Conservation (phyloP, 2,888 invertebrate species). For the Caenorhabditis sp. region DNA sequence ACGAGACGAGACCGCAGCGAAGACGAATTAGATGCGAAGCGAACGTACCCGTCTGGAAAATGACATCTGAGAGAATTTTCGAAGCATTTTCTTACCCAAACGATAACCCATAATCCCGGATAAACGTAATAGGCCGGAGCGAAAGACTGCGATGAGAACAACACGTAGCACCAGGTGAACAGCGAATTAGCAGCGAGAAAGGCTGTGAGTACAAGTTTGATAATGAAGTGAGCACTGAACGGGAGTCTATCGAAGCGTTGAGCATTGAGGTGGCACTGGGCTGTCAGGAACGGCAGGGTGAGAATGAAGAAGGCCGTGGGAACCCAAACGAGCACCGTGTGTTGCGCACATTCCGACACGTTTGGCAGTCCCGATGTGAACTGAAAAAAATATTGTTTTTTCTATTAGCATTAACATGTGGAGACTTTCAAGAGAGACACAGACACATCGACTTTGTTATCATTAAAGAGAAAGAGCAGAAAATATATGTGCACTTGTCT, state of each 20-base stretch:
- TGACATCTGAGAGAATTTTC: too few relatives aligned
- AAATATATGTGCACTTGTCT: not conserved
- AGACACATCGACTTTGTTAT: not conserved
- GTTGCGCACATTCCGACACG: constrained; percentile 78
- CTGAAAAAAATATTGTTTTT: constrained; percentile 34
- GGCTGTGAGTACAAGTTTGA: constrained; percentile 53
- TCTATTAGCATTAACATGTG: not conserved
- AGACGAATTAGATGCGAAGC: constrained; percentile 89
- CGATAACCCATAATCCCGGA: constrained; percentile 74
- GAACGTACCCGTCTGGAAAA: constrained; percentile 71
- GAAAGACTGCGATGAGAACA: constrained; percentile 49
- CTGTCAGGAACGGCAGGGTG: constrained; percentile 70
- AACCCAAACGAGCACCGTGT: constrained; percentile 80
- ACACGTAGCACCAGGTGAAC: constrained; percentile 63
- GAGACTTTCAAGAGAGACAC: not conserved
- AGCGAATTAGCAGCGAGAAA: constrained; percentile 49
- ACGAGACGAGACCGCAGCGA: constrained; percentile 92
- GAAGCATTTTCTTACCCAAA: constrained; percentile 74
- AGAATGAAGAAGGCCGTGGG: constrained; percentile 73
- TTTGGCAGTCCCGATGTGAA: constrained; percentile 76
- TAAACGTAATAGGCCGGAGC: constrained; percentile 74
- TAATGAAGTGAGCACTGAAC: constrained; percentile 53
- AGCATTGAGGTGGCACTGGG: constrained; percentile 56
- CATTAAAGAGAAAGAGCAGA: not conserved
- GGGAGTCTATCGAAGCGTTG: constrained; percentile 52